These are phyloP conservation scores for pig (Sus scrofa) DNA, from an alignment of 2,113 vertebrate species.

Conservation along the genomic window T2T-Sscrofa CM000817.6:91282501-91283000, in stretches of 20 bases:
- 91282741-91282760: background rate
- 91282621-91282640: background rate
- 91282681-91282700: background rate
- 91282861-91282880: too few species aligned
- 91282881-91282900: too few species aligned
- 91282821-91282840: too few species aligned
- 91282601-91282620: background rate
- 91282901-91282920: too few species aligned
- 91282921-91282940: too few species aligned
- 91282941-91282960: too few species aligned
- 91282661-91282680: background rate
- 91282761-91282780: background rate
- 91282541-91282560: background rate
- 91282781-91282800: background rate
- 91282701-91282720: background rate
- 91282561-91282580: background rate
- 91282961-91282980: too few species aligned
- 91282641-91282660: background rate
- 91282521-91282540: background rate
- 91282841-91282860: too few species aligned
- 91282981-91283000: too few species aligned
- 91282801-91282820: too few species aligned
- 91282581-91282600: background rate
- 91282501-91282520: background rate
- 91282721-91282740: background rate